Percentiles rank a stretch among this genome's conserved stretches.
Conservation (phyloP, 2,113 vertebrate genomes). For the Bombycilla garrulus region DNA sequence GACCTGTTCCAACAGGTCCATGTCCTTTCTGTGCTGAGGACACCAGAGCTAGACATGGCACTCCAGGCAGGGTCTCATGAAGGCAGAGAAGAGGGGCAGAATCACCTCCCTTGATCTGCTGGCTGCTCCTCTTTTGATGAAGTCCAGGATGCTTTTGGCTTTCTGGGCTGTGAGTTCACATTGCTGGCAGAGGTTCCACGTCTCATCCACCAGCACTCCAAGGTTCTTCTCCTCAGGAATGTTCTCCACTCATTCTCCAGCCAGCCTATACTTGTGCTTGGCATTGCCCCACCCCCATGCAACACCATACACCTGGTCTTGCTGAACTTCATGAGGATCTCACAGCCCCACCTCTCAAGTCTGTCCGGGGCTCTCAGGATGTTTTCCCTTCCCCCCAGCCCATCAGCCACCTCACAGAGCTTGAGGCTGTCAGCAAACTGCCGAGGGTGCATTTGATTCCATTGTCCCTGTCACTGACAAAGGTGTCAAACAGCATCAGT, state of each 20-base stretch:
- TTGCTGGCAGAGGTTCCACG: rapidly evolving
- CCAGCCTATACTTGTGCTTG: not conserved
- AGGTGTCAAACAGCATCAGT: not conserved
- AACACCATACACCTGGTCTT: not conserved
- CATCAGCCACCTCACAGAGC: not conserved
- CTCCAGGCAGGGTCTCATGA: not conserved
- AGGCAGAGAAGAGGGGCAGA: not conserved
- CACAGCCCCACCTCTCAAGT: not conserved
- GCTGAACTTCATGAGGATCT: not conserved
- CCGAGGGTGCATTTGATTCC: not conserved
- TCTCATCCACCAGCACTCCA: rapidly evolving
- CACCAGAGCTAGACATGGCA: not conserved
- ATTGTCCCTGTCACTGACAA: not conserved
- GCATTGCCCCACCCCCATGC: not conserved
- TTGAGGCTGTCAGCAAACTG: not conserved
- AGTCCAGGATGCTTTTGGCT: not conserved
- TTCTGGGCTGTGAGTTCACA: not conserved
- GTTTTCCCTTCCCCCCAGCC: not conserved
- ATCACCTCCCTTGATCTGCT: not conserved
- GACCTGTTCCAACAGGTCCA: not conserved
- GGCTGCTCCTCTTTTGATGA: not conserved
- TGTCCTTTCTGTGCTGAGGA: not conserved
- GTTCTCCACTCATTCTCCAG: not conserved
- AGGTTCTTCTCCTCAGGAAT: not conserved
- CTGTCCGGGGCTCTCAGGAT: not conserved